phyloP scores from a whole-genome alignment of 2,888 invertebrate genomes.

The Trileptium ribeirensis region DNA sequence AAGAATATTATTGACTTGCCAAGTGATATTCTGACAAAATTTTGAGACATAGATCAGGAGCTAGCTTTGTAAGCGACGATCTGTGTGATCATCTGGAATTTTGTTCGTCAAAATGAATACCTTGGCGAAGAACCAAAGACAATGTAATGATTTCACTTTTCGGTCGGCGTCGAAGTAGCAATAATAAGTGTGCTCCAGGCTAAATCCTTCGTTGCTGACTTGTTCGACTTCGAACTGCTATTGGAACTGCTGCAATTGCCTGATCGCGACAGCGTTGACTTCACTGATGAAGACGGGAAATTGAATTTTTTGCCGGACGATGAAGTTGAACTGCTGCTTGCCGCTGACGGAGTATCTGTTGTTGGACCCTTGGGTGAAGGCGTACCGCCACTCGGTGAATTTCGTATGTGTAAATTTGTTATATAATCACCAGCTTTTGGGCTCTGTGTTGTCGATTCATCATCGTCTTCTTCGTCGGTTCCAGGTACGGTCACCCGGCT shows the following conservation, averaged over 20 bases:
- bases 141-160: too few species aligned
- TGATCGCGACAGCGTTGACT: neutral
- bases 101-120: too few species aligned
- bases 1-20: too few species aligned
- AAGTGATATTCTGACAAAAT: too few species aligned
- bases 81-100: too few species aligned
- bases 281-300: neutral
- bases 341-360: neutral
- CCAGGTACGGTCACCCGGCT: neutral
- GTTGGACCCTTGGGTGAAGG: neutral
- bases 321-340: neutral
- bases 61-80: too few species aligned
- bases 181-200: neutral
- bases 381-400: neutral
- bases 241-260: neutral
- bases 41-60: too few species aligned
- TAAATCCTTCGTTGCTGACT: neutral
- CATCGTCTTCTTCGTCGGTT: neutral
- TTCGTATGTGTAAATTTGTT: neutral
- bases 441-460: neutral
- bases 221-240: neutral
- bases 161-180: neutral
- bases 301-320: too few species aligned
- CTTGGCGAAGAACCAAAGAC: too few species aligned
- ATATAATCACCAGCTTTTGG: neutral